A percentile compares a stretch with the other conserved stretches of the same genome.
Evolutionary conservation across 2,797 vertebrate genomes (phyloP).

Genomic region (Sardinella longiceps): DNA sequence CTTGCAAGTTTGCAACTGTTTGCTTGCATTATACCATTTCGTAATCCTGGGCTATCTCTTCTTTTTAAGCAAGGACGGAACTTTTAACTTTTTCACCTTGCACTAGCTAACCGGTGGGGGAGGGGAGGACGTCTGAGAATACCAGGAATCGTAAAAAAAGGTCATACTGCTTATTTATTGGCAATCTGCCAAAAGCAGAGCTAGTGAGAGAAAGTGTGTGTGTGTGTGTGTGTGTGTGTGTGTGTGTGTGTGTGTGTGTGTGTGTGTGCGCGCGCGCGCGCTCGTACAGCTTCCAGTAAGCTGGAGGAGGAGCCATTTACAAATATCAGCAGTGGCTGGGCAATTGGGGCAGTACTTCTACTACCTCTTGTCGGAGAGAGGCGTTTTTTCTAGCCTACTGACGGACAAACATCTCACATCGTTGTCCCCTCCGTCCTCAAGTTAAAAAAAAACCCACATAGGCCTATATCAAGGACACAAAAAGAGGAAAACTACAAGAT

Average conservation of each 20-base stretch:
- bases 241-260: conserved; percentile 49
- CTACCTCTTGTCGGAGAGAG: conserved; percentile 51
- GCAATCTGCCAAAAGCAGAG: conserved; percentile 68
- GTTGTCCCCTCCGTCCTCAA: conserved; percentile 27
- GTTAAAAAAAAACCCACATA: conserved; percentile 20
- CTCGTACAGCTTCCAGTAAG: conserved; percentile 79
- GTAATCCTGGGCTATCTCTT: background rate
- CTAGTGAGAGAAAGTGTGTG: conserved; percentile 47
- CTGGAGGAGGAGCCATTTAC: conserved; percentile 75
- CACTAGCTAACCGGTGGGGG: conserved; percentile 44
- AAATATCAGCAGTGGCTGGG: conserved; percentile 70
- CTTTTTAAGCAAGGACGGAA: conserved; percentile 47
- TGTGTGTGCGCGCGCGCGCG: conserved; percentile 40
- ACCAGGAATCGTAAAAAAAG: conserved; percentile 82
- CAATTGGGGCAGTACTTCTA: conserved; percentile 47
- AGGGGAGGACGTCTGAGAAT: conserved; percentile 66
- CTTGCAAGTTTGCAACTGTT: background rate
- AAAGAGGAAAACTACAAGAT: conserved; percentile 43
- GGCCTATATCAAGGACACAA: conserved; percentile 29
- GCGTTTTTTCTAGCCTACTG: conserved; percentile 36
- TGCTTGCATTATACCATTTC: background rate
- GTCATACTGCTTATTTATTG: conserved; percentile 80
- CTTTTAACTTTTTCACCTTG: conserved; percentile 74
- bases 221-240: conserved; percentile 45
- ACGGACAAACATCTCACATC: conserved; percentile 39